Percentiles rank a stretch among this genome's conserved stretches.
Conservation (phyloP, 2,113 vertebrate genomes). For the Thermophis baileyi region DNA sequence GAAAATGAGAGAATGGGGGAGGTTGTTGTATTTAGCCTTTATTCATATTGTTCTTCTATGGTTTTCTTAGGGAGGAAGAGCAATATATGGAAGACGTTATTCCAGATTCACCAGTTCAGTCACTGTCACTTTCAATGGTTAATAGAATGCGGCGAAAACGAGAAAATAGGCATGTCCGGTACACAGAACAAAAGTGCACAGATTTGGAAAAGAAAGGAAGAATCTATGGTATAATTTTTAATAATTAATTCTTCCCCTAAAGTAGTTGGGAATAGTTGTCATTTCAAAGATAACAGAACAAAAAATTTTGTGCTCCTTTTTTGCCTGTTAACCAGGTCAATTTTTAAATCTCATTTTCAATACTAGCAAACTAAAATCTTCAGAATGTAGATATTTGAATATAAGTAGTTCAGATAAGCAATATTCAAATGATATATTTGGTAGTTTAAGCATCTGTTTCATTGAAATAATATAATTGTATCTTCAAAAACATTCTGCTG, state of each 20-base stretch:
- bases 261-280: background rate
- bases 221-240: constrained; percentile 55
- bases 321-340: background rate
- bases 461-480: background rate
- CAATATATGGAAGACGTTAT: constrained; percentile 76
- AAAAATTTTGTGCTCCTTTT: background rate
- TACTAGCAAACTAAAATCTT: background rate
- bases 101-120: constrained; percentile 82
- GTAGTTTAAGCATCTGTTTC: background rate
- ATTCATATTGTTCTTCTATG: constrained; percentile 24
- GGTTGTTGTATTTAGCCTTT: background rate
- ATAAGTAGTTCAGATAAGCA: background rate
- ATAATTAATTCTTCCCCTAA: background rate
- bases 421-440: background rate
- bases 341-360: background rate
- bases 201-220: constrained; percentile 46
- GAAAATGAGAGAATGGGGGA: background rate
- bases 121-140: constrained; percentile 72
- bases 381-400: background rate
- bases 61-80: constrained; percentile 59
- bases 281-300: background rate
- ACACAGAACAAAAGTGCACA: constrained; percentile 70
- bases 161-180: constrained; percentile 74
- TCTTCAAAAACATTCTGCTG: background rate
- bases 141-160: constrained; percentile 83